Percentiles rank a stretch among this genome's conserved stretches.
Evolutionary conservation across 2,888 invertebrate species (phyloP).

Genomic region (Lochmaea crataegi): DNA sequence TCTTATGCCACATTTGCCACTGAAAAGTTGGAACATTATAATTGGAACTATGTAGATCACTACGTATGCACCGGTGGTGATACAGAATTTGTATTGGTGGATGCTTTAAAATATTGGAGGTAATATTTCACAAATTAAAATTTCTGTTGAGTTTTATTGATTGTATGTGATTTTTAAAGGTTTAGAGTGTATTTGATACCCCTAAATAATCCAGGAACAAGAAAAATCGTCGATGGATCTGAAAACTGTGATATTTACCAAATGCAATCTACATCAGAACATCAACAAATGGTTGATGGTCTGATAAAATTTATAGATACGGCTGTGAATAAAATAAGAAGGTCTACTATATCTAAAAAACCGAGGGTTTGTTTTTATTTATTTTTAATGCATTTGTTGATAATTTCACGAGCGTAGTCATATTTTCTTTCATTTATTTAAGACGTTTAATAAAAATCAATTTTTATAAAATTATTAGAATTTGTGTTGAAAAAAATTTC

Average conservation of each 20-base stretch:
- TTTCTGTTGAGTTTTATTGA: neutral
- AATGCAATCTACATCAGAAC: constrained; percentile 70
- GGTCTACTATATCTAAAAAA: constrained; percentile 72
- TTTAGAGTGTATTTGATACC: constrained; percentile 91
- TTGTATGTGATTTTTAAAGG: constrained; percentile 62
- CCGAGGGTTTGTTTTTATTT: constrained; percentile 74
- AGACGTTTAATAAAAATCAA: constrained; percentile 16
- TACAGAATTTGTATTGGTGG: constrained; percentile 85
- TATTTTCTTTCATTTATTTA: constrained; percentile 19
- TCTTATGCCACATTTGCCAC: constrained; percentile 95
- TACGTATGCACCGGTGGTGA: constrained; percentile 96
- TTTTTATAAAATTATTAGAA: neutral
- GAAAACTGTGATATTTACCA: constrained; percentile 87
- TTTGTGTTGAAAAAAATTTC: too few species aligned
- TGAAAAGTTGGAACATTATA: constrained; percentile 94
- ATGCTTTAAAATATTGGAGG: constrained; percentile 74
- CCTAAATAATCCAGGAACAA: constrained; percentile 80
- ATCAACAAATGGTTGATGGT: constrained; percentile 76
- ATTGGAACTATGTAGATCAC: constrained; percentile 98
- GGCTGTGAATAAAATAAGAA: constrained; percentile 89
- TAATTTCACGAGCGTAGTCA: constrained; percentile 24
- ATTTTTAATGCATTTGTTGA: neutral
- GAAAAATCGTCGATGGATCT: constrained; percentile 80
- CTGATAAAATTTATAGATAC: constrained; percentile 87
- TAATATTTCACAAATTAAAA: constrained; percentile 37